These are phyloP conservation scores for Dinoponera quadriceps DNA, from an alignment of 1,140 invertebrate species.

Conservation along the genomic window DNA sequence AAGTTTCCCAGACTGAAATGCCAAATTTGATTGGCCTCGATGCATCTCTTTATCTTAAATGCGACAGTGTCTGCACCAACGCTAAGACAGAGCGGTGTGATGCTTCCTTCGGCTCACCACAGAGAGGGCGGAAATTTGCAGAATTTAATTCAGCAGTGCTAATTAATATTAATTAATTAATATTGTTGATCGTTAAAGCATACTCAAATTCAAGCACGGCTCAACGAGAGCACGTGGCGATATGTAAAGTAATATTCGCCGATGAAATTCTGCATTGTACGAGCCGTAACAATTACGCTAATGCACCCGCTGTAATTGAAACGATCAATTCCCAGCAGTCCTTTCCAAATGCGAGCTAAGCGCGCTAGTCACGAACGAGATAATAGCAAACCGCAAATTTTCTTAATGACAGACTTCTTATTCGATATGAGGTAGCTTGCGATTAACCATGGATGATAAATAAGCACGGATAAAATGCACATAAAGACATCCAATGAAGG, in stretches of 20 bases:
- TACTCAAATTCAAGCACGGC: constrained; percentile 19
- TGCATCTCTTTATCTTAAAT: constrained; percentile 31
- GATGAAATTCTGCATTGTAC: constrained; percentile 57
- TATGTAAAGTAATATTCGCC: constrained; percentile 61
- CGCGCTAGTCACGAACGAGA: constrained; percentile 66
- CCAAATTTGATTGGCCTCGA: constrained; percentile 57
- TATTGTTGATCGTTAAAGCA: neutral
- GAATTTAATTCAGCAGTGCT: too few species aligned
- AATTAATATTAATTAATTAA: too few species aligned
- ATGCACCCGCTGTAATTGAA: constrained; percentile 68
- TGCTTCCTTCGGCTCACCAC: too few species aligned
- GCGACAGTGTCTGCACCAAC: constrained; percentile 13
- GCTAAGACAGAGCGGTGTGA: too few species aligned
- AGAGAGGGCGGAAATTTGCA: too few species aligned
- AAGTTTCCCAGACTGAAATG: constrained; percentile 48
- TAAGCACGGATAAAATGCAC: constrained; percentile 27
- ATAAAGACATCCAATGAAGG: constrained; percentile 37
- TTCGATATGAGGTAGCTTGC: constrained; percentile 50
- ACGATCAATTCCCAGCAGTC: constrained; percentile 67
- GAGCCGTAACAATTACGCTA: constrained; percentile 64
- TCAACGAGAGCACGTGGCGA: constrained; percentile 29
- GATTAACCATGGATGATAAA: constrained; percentile 54
- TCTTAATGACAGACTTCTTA: constrained; percentile 55
- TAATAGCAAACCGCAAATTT: constrained; percentile 60
- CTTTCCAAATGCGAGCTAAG: constrained; percentile 51